Percentiles rank a stretch among this genome's conserved stretches.
These are phyloP conservation scores for Andrena chrysosceles DNA, from an alignment of 2,888 invertebrate species.

Conservation along the genomic window DNA sequence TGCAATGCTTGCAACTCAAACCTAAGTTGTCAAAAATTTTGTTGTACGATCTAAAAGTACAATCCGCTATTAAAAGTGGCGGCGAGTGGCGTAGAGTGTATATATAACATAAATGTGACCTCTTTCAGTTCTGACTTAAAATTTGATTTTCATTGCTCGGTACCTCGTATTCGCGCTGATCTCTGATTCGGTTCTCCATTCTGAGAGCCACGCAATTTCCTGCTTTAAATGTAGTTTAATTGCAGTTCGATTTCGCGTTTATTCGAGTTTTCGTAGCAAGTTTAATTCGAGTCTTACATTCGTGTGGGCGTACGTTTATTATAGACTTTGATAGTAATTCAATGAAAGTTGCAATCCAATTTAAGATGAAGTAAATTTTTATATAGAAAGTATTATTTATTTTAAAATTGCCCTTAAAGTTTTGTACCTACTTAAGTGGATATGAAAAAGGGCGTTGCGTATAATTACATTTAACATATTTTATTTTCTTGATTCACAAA, in stretches of 20 bases:
- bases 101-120: too few species aligned
- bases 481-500: too few species aligned
- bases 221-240: slow-evolving; percentile 3
- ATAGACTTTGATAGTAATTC: not conserved
- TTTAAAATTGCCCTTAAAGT: not conserved
- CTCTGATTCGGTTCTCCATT: slow-evolving; percentile 14
- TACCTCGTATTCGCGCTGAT: not conserved
- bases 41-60: too few species aligned
- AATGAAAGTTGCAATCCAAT: not conserved
- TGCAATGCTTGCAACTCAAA: too few species aligned
- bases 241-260: not conserved
- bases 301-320: not conserved
- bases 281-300: not conserved
- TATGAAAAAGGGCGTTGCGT: too few species aligned
- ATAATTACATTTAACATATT: too few species aligned
- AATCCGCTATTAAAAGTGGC: not conserved
- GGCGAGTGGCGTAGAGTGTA: not conserved
- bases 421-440: not conserved
- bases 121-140: not conserved
- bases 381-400: not conserved
- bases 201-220: slow-evolving; percentile 12
- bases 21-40: too few species aligned
- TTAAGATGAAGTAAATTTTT: not conserved
- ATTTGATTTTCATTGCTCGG: not conserved
- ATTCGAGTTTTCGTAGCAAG: not conserved